Conservation (phyloP, 2,113 vertebrate species). For the Puma concolor region DNA sequence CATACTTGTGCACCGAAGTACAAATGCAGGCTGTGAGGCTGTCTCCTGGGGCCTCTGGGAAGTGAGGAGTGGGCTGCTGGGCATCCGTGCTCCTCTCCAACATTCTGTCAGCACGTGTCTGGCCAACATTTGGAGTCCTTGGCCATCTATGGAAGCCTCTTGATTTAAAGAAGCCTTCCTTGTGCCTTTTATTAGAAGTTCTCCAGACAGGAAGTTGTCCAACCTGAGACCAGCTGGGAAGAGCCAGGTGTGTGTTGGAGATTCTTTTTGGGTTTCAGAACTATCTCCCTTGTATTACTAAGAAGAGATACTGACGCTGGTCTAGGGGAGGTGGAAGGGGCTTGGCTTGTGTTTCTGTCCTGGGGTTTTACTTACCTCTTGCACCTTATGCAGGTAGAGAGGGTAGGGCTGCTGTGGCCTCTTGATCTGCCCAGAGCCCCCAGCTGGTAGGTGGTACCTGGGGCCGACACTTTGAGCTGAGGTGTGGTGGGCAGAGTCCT, state of each 20-base stretch:
- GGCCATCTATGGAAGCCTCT: neutral
- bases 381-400: neutral
- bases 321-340: neutral
- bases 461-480: neutral
- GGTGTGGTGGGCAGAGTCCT: no score
- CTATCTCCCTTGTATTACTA: rapidly evolving
- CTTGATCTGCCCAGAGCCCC: neutral
- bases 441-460: neutral
- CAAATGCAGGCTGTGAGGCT: no score
- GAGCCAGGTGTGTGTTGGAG: neutral
- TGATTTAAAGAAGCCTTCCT: neutral
- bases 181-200: neutral
- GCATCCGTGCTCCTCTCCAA: rapidly evolving
- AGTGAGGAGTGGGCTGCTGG: neutral
- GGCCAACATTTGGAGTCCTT: neutral
- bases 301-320: neutral
- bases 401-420: neutral
- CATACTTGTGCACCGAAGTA: rapidly evolving
- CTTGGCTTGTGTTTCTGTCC: neutral
- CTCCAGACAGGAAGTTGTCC: neutral
- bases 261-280: neutral
- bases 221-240: neutral
- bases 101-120: rapidly evolving
- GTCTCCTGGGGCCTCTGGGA: neutral
- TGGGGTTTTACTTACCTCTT: neutral